Percentiles rank a stretch among this genome's conserved stretches.
These are phyloP conservation scores for Nibea albiflora DNA, from an alignment of 2,113 vertebrate genomes.

Conservation along the genomic window DNA sequence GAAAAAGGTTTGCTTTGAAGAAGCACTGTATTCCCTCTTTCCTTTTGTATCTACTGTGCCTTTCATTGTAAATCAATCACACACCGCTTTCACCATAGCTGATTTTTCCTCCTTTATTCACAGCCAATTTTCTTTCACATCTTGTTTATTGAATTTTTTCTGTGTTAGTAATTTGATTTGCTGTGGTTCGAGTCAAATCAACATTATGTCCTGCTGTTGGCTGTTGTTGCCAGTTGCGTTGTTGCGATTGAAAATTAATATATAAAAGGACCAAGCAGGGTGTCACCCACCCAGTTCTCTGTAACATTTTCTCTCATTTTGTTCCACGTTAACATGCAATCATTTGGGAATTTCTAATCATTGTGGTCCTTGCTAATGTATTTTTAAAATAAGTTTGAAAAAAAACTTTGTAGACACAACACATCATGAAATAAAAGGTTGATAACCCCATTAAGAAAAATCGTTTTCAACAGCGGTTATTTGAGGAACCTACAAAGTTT, in stretches of 20 bases:
- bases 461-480: constrained; percentile 7
- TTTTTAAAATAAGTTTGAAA: neutral
- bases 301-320: neutral
- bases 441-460: constrained; percentile 16
- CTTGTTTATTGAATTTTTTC: constrained; percentile 1
- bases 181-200: constrained; percentile 20
- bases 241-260: neutral
- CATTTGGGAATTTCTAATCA: neutral
- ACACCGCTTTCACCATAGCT: neutral
- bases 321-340: neutral
- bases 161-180: constrained; percentile 1
- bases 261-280: neutral
- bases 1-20: neutral
- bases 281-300: neutral
- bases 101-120: neutral
- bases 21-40: neutral
- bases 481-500: constrained; percentile 17
- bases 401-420: neutral
- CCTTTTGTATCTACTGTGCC: neutral
- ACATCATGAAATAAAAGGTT: neutral
- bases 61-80: neutral
- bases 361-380: neutral
- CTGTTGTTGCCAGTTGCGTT: neutral
- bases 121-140: neutral
- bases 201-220: neutral